These are phyloP conservation scores for Apocheima hispidaria DNA, from an alignment of 2,888 invertebrate species.

Conservation along the genomic window DNA sequence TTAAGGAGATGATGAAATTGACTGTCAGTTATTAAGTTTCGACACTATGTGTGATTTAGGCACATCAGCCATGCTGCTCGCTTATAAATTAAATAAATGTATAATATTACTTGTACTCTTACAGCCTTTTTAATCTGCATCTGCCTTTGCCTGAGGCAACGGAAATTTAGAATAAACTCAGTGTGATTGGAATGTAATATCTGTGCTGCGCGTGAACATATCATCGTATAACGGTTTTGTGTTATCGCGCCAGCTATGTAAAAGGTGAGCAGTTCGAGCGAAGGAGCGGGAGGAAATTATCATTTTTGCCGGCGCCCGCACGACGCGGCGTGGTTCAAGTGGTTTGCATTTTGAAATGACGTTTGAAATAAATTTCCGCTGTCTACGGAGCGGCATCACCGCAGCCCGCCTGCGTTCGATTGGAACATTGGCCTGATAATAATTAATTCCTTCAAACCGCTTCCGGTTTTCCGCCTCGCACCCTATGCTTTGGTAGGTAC, in stretches of 20 bases:
- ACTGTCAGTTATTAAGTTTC: no score
- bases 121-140: no score
- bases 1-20: no score
- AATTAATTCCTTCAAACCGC: slow-evolving; percentile 75
- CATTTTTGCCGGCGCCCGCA: slow-evolving; percentile 61
- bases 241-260: background rate
- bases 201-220: no score
- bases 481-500: slow-evolving; percentile 23
- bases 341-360: slow-evolving; percentile 76
- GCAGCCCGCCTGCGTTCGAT: slow-evolving; percentile 62
- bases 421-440: slow-evolving; percentile 83
- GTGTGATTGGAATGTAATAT: no score
- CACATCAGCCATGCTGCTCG: no score
- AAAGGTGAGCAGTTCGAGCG: slow-evolving; percentile 32
- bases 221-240: no score
- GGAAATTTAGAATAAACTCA: no score
- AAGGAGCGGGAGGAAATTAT: slow-evolving; percentile 64
- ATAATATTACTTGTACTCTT: no score
- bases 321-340: slow-evolving; percentile 49
- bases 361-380: slow-evolving; percentile 82
- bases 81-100: no score
- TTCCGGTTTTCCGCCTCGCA: slow-evolving; percentile 55
- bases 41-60: no score
- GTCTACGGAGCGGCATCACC: slow-evolving; percentile 26
- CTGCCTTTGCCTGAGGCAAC: no score